Conservation (phyloP, 2,797 vertebrate genomes). For the Pogoniulus pusillus region DNA sequence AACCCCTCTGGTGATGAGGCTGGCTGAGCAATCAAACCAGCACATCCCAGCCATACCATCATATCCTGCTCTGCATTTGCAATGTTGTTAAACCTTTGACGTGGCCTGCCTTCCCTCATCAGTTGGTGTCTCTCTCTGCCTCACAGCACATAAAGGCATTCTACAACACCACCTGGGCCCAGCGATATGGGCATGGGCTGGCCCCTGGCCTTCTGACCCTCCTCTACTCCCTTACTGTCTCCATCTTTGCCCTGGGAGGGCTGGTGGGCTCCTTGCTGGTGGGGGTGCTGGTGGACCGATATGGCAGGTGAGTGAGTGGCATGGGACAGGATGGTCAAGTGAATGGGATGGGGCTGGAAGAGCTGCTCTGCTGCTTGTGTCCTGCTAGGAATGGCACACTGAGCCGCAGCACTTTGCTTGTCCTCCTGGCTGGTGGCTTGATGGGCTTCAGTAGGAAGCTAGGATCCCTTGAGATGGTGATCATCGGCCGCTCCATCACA, state of each 20-base stretch:
- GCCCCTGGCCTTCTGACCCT: constrained; percentile 74
- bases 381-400: constrained; percentile 83
- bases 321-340: accelerated
- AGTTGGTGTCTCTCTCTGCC: not conserved
- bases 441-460: constrained; percentile 86
- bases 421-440: constrained; percentile 81
- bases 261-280: constrained; percentile 84
- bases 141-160: constrained; percentile 89
- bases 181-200: constrained; percentile 66
- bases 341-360: constrained; percentile 31
- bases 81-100: not conserved
- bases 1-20: not conserved
- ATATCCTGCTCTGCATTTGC: not conserved
- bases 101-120: not conserved
- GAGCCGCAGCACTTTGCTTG: constrained; percentile 80
- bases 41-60: not conserved
- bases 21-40: not conserved
- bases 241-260: constrained; percentile 88
- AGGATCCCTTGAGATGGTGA: constrained; percentile 83
- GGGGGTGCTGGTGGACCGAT: constrained; percentile 82
- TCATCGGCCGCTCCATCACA: constrained; percentile 84
- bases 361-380: constrained; percentile 47
- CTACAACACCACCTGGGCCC: constrained; percentile 84
- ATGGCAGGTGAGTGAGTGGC: constrained; percentile 80
- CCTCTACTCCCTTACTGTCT: constrained; percentile 88